phyloP scores from a whole-genome alignment of 2,797 vertebrate genomes.

The Myotis vivesi region DNA sequence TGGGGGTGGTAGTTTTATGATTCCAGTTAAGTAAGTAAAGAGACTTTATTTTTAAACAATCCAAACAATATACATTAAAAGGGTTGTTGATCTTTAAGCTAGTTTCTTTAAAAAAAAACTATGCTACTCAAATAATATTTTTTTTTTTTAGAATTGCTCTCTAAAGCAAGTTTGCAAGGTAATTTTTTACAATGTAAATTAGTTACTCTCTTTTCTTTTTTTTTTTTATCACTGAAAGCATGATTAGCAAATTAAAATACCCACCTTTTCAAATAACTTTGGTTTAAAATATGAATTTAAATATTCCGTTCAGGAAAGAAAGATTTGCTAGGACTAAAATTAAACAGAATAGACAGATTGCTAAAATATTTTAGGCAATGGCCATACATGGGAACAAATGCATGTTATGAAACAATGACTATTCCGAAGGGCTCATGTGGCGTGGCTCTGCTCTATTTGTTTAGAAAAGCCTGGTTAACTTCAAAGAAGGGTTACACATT shows the following conservation, averaged over 20 bases:
- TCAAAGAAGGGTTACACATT: neutral
- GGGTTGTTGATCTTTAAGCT: neutral
- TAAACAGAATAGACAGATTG: neutral
- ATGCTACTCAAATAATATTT: neutral
- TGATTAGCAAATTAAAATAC: neutral
- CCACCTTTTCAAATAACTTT: conserved; percentile 5
- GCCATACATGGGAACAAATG: neutral
- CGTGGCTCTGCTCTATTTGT: neutral
- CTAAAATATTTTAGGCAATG: neutral
- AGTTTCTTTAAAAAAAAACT: neutral
- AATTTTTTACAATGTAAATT: neutral
- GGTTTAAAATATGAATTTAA: conserved; percentile 3
- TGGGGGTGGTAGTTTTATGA: neutral
- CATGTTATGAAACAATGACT: neutral
- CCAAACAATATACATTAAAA: neutral
- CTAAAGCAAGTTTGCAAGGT: neutral
- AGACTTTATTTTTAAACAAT: neutral
- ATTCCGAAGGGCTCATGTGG: neutral
- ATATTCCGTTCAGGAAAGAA: neutral
- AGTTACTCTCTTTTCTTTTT: neutral
- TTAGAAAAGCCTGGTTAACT: neutral
- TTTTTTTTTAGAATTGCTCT: neutral
- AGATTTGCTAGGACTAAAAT: neutral
- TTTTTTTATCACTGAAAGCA: neutral
- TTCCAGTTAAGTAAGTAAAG: neutral